phyloP scores from a whole-genome alignment of 2,113 vertebrate genomes.

The Gallinago jamesoni region DNA sequence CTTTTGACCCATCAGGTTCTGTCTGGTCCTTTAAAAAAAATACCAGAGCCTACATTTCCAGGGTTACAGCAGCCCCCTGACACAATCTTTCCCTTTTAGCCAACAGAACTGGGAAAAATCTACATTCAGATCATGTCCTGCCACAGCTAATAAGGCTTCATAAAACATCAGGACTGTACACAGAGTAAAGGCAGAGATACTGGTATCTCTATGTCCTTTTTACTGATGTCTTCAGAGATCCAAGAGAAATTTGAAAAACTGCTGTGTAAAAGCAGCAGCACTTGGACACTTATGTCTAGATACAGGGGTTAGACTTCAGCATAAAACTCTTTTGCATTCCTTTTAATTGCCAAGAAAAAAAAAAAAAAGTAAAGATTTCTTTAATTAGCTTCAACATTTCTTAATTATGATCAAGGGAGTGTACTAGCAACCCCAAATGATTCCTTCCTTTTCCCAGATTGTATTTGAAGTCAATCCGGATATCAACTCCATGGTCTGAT shows the following conservation, averaged over 20 bases:
- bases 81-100: not conserved
- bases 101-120: not conserved
- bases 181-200: not conserved
- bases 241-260: not conserved
- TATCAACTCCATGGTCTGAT: not conserved
- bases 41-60: not conserved
- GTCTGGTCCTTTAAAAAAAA: not conserved
- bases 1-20: not conserved
- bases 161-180: not conserved
- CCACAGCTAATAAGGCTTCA: not conserved
- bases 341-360: not conserved
- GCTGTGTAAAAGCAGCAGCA: not conserved
- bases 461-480: conserved; percentile 1
- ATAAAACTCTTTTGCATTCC: not conserved
- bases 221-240: not conserved
- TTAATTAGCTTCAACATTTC: not conserved
- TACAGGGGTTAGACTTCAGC: not conserved
- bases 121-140: not conserved
- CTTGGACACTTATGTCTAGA: not conserved
- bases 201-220: rapidly evolving
- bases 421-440: not conserved
- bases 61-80: not conserved
- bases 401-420: not conserved
- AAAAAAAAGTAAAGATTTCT: not conserved
- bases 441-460: not conserved